These are phyloP conservation scores for Tetraodon nigroviridis DNA, from an alignment of 2,113 vertebrate species.

Conservation along the genomic window DNA sequence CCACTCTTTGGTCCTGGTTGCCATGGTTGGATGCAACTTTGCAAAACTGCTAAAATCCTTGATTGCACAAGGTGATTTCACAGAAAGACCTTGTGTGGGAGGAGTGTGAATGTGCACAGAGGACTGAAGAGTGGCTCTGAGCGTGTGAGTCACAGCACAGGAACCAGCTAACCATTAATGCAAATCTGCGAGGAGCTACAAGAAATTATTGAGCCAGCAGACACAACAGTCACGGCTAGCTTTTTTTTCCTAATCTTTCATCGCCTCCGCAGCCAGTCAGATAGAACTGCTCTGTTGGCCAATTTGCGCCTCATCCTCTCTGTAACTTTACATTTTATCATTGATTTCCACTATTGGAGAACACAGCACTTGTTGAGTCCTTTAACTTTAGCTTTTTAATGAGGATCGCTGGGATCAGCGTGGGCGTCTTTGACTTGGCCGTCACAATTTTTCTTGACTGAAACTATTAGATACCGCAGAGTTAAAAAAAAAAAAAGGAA, in stretches of 20 bases:
- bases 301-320: conserved; percentile 18
- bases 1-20: conserved; percentile 38
- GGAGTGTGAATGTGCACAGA: conserved; percentile 13
- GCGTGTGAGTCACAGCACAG: not conserved
- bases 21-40: conserved; percentile 34
- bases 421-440: conserved; percentile 1
- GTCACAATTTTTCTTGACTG: conserved; percentile 27
- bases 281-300: conserved; percentile 15
- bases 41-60: conserved; percentile 43
- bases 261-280: conserved; percentile 1
- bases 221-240: conserved; percentile 5
- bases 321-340: conserved; percentile 42
- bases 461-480: conserved; percentile 23
- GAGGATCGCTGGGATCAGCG: conserved; percentile 26
- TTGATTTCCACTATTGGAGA: conserved; percentile 32
- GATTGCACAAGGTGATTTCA: conserved; percentile 49
- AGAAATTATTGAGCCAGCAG: conserved; percentile 10
- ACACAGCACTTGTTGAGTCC: conserved; percentile 27
- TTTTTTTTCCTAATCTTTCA: conserved; percentile 6
- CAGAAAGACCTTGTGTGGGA: conserved; percentile 31
- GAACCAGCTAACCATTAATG: not conserved
- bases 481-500: too few relatives aligned
- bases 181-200: conserved; percentile 8
- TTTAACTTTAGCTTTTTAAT: conserved; percentile 23
- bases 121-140: not conserved